A percentile compares a stretch with the other conserved stretches of the same genome.
Evolutionary conservation across 2,888 invertebrate genomes (phyloP).

Genomic region (Drosophila pseudotakahashii): DNA sequence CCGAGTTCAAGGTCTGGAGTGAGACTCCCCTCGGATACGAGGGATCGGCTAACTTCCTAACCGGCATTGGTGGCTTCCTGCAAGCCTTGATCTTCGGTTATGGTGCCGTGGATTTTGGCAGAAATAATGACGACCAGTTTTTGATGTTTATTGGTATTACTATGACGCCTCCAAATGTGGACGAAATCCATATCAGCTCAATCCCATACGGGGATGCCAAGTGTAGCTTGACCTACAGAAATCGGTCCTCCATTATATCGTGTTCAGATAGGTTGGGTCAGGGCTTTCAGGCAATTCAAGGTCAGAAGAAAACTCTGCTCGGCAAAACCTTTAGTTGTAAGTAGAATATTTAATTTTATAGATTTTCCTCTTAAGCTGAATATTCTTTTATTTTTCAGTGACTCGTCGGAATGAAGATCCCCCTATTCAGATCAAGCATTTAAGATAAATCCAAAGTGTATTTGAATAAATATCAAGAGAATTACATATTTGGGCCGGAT

Average conservation of each 20-base stretch:
- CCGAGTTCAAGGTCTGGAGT: constrained; percentile 87
- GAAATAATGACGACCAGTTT: constrained; percentile 56
- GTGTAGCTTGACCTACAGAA: constrained; percentile 44
- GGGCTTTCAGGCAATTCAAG: constrained; percentile 46
- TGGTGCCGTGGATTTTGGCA: constrained; percentile 85
- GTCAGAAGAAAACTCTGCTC: constrained; percentile 22
- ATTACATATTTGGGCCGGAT: constrained; percentile 33
- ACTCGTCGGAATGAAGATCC: constrained; percentile 32
- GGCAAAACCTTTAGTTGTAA: constrained; percentile 49
- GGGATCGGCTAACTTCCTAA: constrained; percentile 87
- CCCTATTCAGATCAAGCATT: constrained; percentile 35
- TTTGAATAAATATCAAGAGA: constrained; percentile 46
- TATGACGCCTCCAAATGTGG: constrained; percentile 49
- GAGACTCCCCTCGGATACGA: constrained; percentile 85
- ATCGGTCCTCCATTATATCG: constrained; percentile 18
- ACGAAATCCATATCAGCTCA: constrained; percentile 44
- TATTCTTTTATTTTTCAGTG: constrained; percentile 25
- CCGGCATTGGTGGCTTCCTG: constrained; percentile 87
- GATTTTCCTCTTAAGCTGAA: too few relatives aligned
- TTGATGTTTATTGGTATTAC: constrained; percentile 23
- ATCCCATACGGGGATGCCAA: constrained; percentile 45
- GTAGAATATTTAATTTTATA: not conserved
- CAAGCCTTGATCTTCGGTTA: constrained; percentile 87
- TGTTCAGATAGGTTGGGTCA: constrained; percentile 24
- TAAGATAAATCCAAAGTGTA: constrained; percentile 32